Evolutionary conservation across 2,113 vertebrate species (phyloP).

Genomic region (Sinosuthora webbiana): DNA sequence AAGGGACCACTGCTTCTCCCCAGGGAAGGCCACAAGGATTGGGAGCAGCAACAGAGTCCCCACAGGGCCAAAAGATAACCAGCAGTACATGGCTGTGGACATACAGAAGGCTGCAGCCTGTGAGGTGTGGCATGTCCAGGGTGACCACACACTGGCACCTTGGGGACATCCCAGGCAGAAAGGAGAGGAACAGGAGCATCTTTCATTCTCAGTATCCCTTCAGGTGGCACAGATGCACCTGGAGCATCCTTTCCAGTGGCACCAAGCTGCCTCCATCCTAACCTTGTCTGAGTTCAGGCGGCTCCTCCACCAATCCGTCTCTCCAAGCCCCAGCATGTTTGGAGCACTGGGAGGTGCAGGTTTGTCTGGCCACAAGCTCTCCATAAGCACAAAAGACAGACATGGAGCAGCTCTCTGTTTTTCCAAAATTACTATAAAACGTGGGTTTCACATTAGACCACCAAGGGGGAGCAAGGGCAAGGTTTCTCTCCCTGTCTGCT

Average conservation of each 20-base stretch:
- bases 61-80: neutral
- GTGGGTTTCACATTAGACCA: neutral
- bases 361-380: neutral
- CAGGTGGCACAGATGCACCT: neutral
- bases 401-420: neutral
- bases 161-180: neutral
- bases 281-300: neutral
- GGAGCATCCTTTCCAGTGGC: neutral
- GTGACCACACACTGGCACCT: neutral
- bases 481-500: neutral
- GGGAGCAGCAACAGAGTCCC: neutral
- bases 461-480: neutral
- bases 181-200: neutral
- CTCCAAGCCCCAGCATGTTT: neutral
- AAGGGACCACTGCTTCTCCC: neutral
- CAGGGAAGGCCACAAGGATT: neutral
- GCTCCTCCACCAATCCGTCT: neutral
- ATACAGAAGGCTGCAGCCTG: neutral
- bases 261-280: neutral
- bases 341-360: neutral
- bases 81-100: accelerated
- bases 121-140: neutral
- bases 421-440: neutral
- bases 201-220: neutral
- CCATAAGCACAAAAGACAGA: neutral